Evolutionary conservation across 2,888 invertebrate genomes (phyloP), one percentile per base, ranked within the genome.

Genomic region (Nudaria mundana): DNA sequence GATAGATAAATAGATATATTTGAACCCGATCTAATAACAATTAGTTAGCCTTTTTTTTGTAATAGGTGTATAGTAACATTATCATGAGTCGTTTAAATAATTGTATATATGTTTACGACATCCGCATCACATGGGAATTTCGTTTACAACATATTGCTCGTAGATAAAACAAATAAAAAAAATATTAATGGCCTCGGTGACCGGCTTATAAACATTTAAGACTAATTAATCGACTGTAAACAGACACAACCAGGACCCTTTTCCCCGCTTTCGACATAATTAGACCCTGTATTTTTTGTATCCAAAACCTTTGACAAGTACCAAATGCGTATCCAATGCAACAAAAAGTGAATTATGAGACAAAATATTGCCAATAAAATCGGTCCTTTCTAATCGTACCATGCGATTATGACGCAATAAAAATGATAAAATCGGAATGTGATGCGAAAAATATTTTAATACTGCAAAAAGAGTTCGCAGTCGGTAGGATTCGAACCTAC

Each of bases 401-500:
- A 57, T 63, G 57, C 29, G 52, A 40, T 35, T 33, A 13, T 51
- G 45, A 43, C 38, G 41, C 52, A 56, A 64, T 64, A 53, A 63
- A 51, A 15, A 20, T 60, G 51, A 58, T 55, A 56, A 44, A 56
- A 40, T 47, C 37, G 30, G 40, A 54, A 54, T 64, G 31, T 44
- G 41, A 30, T n/a, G 23, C 41, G 30, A 16, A 22, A 48, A 40
- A 20, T 8, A 20, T 20, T 20, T 18, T 18, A 12, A 30, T 8
- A 30, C n/a, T 5, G 26, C 52, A 62, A 61, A 67, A 64, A 53
- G 44, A 37, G 1, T 67, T 60, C 93, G 93, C 93, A 93, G 93
- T 92, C 93, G 92, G 93, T 93, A 94, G 93, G 93, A 94, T 92
- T 93, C 93, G 93, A 94, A 94, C 94, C 94, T 94, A 93, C 94